Evolutionary conservation across 2,113 vertebrate genomes (phyloP).

Genomic region (Enhydra lutris): DNA sequence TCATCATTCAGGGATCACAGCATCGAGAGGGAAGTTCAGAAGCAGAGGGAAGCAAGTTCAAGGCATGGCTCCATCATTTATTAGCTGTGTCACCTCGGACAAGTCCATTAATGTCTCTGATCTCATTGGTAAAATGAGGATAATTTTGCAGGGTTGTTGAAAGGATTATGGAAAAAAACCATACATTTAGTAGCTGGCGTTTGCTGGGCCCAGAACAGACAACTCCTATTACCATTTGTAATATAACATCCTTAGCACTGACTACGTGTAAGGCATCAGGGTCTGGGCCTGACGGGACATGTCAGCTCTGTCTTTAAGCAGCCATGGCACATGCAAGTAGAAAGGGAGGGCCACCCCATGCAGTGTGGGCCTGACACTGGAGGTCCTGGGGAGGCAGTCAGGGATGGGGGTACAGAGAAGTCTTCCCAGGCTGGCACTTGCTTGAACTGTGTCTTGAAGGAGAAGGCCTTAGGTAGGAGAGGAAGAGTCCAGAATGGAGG

Average conservation of each 20-base stretch:
- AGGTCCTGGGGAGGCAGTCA: neutral
- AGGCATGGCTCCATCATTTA: neutral
- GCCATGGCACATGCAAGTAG: neutral
- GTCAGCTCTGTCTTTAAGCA: neutral
- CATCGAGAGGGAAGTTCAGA: neutral
- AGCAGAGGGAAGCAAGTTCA: neutral
- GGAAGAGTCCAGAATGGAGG: neutral
- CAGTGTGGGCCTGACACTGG: neutral
- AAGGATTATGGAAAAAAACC: neutral
- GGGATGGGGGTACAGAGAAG: neutral
- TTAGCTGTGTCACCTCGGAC: constrained; percentile 39
- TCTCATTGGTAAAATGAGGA: constrained; percentile 15
- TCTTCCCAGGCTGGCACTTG: neutral
- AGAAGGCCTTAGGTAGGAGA: neutral
- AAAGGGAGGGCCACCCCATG: neutral
- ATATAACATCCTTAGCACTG: neutral
- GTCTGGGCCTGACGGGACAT: neutral
- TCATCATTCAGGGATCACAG: neutral
- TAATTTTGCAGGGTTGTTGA: constrained; percentile 1
- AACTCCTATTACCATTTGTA: neutral
- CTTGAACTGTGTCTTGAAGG: neutral
- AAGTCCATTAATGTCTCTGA: constrained; percentile 38
- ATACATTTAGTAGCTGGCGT: neutral
- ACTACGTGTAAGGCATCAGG: neutral
- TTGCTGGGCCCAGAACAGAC: neutral